Percentiles rank a stretch among this genome's conserved stretches.
phyloP scores from a whole-genome alignment of 2,797 vertebrate species.

The Rhinogobio ventralis region DNA sequence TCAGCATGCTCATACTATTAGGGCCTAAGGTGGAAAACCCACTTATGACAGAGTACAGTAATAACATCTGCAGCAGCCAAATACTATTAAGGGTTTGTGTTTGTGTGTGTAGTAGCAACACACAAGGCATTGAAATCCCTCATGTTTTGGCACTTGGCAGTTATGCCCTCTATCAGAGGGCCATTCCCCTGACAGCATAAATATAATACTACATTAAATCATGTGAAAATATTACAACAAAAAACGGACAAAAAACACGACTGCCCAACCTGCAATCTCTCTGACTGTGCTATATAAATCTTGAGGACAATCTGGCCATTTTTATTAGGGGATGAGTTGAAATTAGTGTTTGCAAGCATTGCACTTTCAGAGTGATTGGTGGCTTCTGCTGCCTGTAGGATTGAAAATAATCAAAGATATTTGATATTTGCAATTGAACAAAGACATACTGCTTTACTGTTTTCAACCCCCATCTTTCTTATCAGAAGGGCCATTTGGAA shows the following conservation, averaged over 20 bases:
- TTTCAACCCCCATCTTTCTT: no score
- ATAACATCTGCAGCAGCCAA: constrained; percentile 42
- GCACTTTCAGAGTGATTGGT: constrained; percentile 21
- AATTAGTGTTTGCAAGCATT: constrained; percentile 32
- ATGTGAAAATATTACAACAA: constrained; percentile 30
- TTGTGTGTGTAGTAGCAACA: constrained; percentile 4
- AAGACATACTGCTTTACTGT: no score
- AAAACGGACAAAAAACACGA: neutral
- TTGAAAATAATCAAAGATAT: no score
- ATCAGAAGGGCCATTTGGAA: no score
- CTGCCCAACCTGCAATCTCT: neutral
- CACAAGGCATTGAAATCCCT: constrained; percentile 21
- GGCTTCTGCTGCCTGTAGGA: neutral
- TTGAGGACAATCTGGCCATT: constrained; percentile 23
- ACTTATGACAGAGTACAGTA: constrained; percentile 45
- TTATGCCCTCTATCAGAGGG: constrained; percentile 30
- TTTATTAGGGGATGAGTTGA: constrained; percentile 18
- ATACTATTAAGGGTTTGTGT: constrained; percentile 31
- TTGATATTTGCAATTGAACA: no score
- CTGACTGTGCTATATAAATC: constrained; percentile 19
- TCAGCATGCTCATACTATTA: constrained; percentile 13
- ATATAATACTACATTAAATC: constrained; percentile 39
- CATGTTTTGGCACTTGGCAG: constrained; percentile 36
- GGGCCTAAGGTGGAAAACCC: constrained; percentile 32
- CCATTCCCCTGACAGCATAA: neutral